A percentile compares a stretch with the other conserved stretches of the same genome.
phyloP scores from a whole-genome alignment of 2,888 invertebrate genomes.

The Geophilus truncorum region DNA sequence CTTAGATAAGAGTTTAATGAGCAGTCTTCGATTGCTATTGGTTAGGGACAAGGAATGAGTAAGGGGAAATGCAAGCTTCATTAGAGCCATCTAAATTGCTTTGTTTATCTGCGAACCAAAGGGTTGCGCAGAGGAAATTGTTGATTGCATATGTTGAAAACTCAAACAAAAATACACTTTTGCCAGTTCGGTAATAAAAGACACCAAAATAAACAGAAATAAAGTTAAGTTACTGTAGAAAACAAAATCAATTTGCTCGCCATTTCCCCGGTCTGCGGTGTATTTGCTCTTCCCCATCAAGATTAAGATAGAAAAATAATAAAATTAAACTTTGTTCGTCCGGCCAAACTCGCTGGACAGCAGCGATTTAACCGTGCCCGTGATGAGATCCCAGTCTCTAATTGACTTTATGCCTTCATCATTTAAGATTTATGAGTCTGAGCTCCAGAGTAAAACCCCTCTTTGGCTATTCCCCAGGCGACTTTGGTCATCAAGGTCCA shows the following conservation, averaged over 20 bases:
- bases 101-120: constrained; percentile 14
- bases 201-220: too few species aligned
- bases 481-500: constrained; percentile 6
- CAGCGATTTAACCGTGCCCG: not conserved
- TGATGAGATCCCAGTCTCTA: constrained; percentile 12
- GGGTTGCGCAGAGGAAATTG: constrained; percentile 3
- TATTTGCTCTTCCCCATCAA: not conserved
- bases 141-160: constrained; percentile 20
- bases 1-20: constrained; percentile 20
- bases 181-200: too few species aligned
- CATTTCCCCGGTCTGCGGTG: not conserved
- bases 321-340: not conserved
- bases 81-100: constrained; percentile 20
- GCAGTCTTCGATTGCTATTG: constrained; percentile 20
- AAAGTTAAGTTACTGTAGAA: too few species aligned
- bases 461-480: constrained; percentile 4
- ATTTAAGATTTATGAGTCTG: constrained; percentile 18
- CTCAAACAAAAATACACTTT: constrained; percentile 13
- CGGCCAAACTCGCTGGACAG: not conserved
- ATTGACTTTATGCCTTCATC: constrained; percentile 20
- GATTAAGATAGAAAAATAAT: constrained; percentile 1
- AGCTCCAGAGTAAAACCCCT: not conserved
- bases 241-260: not conserved
- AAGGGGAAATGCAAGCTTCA: constrained; percentile 20
- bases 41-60: constrained; percentile 16